Evolutionary conservation across 2,797 vertebrate species (phyloP).

Genomic region (Capromys pilorides): DNA sequence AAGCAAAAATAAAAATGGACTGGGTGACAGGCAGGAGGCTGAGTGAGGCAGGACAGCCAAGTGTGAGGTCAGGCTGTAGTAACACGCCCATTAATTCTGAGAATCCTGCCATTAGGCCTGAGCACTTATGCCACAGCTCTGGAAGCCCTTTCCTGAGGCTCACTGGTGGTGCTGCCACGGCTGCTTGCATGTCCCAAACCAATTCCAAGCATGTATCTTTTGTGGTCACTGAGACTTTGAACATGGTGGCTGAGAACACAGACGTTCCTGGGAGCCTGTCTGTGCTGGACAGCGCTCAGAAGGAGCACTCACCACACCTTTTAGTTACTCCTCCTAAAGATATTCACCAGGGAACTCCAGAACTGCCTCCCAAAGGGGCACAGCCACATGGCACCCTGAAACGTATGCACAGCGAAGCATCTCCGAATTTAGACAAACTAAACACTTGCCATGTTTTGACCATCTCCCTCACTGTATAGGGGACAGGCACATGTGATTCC

Average conservation of each 20-base stretch:
- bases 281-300: accelerated
- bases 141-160: neutral
- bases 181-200: neutral
- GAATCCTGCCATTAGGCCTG: neutral
- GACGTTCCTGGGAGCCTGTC: neutral
- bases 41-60: neutral
- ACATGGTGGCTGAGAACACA: neutral
- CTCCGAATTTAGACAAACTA: neutral
- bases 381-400: neutral
- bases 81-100: neutral
- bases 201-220: neutral
- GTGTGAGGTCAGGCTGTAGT: neutral
- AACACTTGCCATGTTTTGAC: neutral
- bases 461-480: neutral
- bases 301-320: neutral
- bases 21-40: too few species aligned
- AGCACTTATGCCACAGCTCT: neutral
- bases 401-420: neutral
- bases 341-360: neutral
- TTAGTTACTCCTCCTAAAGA: neutral
- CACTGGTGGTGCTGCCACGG: neutral
- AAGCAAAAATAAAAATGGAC: neutral
- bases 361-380: neutral
- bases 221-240: neutral
- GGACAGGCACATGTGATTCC: accelerated